A percentile compares a stretch with the other conserved stretches of the same genome.
phyloP scores from a whole-genome alignment of 2,797 vertebrate species.

The Hirundo rustica region DNA sequence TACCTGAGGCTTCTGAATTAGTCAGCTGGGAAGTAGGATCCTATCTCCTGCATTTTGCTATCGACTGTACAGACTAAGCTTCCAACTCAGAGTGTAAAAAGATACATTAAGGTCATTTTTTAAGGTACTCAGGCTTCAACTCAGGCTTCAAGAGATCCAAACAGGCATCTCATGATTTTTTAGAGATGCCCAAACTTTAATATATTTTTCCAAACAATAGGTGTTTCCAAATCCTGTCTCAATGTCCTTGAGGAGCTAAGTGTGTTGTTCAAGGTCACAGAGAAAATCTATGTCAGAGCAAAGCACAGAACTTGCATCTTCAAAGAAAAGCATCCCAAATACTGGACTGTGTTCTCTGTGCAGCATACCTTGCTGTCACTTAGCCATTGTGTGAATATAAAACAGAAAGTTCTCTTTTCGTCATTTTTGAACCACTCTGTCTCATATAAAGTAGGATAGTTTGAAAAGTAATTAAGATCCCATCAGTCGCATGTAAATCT shows the following conservation, averaged over 20 bases:
- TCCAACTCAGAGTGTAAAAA: neutral
- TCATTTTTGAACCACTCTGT: neutral
- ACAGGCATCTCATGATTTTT: neutral
- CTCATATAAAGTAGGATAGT: neutral
- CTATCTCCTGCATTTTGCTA: neutral
- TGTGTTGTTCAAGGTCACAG: neutral
- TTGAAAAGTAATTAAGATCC: neutral
- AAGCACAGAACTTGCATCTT: neutral
- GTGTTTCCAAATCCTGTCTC: neutral
- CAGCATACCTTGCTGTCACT: neutral
- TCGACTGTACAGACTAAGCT: neutral
- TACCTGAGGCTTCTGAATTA: slow-evolving; percentile 57
- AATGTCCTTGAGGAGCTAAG: neutral
- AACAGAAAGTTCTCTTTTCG: neutral
- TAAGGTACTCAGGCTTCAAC: neutral
- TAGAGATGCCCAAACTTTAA: neutral
- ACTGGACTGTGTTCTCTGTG: neutral
- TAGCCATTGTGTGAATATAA: neutral
- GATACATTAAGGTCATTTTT: neutral
- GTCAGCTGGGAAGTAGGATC: slow-evolving; percentile 13
- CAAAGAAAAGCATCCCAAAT: neutral
- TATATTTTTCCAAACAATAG: neutral
- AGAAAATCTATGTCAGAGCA: neutral
- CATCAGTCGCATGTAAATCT: neutral
- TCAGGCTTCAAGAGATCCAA: neutral